These are phyloP conservation scores for Clupea harengus DNA, from an alignment of 2,113 vertebrate genomes.

Conservation along the genomic window DNA sequence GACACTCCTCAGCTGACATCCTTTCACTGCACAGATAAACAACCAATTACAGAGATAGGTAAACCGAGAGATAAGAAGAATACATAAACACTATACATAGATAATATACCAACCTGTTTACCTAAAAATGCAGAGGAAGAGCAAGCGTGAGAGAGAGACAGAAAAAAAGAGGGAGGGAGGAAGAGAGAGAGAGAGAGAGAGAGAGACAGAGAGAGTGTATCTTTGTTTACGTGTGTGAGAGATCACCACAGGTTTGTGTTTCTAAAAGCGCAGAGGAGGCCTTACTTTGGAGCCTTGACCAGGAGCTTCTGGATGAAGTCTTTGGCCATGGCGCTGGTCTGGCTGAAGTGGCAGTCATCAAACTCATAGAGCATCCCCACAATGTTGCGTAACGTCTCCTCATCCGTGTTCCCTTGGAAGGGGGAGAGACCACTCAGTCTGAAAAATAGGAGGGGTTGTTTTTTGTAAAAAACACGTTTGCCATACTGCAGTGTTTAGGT, in stretches of 20 bases:
- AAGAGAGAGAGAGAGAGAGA: no score
- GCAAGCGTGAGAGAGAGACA: neutral
- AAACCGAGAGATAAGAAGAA: neutral
- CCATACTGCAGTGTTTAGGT: neutral
- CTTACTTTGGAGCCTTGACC: slow-evolving; percentile 69
- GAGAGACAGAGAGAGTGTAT: no score
- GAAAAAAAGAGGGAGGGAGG: no score
- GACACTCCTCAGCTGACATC: slow-evolving; percentile 71
- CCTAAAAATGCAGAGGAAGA: neutral
- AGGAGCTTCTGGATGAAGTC: slow-evolving; percentile 78
- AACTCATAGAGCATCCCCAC: slow-evolving; percentile 70
- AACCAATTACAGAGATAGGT: neutral
- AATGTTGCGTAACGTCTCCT: slow-evolving; percentile 73
- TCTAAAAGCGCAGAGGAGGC: neutral
- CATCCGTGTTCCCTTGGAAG: slow-evolving; percentile 76
- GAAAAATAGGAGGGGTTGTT: slow-evolving; percentile 17
- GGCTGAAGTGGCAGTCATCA: slow-evolving; percentile 66
- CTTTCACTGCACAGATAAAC: slow-evolving; percentile 58
- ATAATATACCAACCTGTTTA: neutral
- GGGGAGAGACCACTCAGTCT: slow-evolving; percentile 84
- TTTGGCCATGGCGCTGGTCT: slow-evolving; percentile 73
- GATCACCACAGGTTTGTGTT: neutral
- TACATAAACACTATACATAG: neutral
- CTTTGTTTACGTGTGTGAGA: no score
- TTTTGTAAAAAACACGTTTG: neutral